Conservation (phyloP, 2,113 vertebrate genomes). For the Rhombomys opimus region DNA sequence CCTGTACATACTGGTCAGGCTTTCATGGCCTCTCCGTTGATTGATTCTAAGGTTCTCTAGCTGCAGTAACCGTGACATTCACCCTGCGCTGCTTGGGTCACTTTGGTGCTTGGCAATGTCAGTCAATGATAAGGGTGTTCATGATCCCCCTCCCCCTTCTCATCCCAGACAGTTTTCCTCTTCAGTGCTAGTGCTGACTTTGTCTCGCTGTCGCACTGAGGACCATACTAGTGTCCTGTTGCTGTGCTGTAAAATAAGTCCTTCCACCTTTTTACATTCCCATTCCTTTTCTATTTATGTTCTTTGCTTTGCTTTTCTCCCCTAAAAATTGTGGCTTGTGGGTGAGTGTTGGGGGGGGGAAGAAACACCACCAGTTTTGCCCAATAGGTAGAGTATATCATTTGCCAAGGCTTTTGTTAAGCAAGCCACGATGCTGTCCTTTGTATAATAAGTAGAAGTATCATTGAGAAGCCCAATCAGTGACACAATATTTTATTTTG, state of each 20-base stretch:
- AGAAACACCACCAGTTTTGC: background rate
- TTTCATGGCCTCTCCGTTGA: background rate
- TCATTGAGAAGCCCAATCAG: background rate
- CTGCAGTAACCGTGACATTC: background rate
- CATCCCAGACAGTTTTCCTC: background rate
- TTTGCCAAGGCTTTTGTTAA: slow-evolving; percentile 18
- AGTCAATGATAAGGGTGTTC: background rate
- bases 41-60: background rate
- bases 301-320: slow-evolving; percentile 30
- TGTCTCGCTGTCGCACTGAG: background rate
- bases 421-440: background rate
- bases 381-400: slow-evolving; percentile 16
- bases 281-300: background rate
- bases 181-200: background rate
- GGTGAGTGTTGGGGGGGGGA: background rate
- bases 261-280: background rate
- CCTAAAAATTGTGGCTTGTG: background rate
- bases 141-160: background rate
- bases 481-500: slow-evolving; percentile 17
- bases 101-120: background rate
- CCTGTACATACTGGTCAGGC: background rate
- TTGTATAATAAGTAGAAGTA: slow-evolving; percentile 2
- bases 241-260: background rate
- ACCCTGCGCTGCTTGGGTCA: background rate
- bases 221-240: background rate